Evolutionary conservation across 2,797 vertebrate genomes (phyloP).

Genomic region (Dipus sagitta): DNA sequence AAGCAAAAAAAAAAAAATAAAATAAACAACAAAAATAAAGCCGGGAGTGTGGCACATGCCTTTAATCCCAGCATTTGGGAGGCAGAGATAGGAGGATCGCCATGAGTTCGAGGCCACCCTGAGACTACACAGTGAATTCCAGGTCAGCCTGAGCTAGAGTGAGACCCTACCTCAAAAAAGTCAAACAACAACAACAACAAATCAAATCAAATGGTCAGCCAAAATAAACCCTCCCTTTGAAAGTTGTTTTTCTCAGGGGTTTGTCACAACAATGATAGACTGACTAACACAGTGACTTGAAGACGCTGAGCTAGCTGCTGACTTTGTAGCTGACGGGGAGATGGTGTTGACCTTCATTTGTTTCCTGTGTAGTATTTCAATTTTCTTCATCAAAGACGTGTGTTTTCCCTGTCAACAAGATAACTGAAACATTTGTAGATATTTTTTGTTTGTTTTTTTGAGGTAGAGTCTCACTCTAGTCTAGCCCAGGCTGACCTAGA

Average conservation of each 20-base stretch:
- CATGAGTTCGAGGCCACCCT: too few species aligned
- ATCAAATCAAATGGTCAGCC: neutral
- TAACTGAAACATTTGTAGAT: neutral
- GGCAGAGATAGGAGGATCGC: too few species aligned
- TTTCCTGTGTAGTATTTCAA: neutral
- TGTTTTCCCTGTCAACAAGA: neutral
- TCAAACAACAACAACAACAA: too few species aligned
- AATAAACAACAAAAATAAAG: too few species aligned
- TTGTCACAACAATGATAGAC: neutral
- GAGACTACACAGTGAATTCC: too few species aligned
- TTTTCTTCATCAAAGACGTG: conserved; percentile 33
- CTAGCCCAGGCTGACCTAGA: too few species aligned
- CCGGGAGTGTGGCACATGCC: too few species aligned
- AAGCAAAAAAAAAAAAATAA: too few species aligned
- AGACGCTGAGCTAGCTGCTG: neutral
- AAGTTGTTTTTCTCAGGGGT: neutral
- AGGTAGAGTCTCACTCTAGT: too few species aligned
- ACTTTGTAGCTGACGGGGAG: neutral
- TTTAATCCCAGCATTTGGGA: too few species aligned
- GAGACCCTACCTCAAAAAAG: too few species aligned
- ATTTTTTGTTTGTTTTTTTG: neutral
- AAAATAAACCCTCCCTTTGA: neutral
- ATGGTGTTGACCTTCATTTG: neutral
- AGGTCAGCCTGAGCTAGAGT: too few species aligned
- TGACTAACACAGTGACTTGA: neutral